These are phyloP conservation scores for Laspeyria flexula DNA, from an alignment of 2,888 invertebrate genomes.

Conservation along the genomic window DNA sequence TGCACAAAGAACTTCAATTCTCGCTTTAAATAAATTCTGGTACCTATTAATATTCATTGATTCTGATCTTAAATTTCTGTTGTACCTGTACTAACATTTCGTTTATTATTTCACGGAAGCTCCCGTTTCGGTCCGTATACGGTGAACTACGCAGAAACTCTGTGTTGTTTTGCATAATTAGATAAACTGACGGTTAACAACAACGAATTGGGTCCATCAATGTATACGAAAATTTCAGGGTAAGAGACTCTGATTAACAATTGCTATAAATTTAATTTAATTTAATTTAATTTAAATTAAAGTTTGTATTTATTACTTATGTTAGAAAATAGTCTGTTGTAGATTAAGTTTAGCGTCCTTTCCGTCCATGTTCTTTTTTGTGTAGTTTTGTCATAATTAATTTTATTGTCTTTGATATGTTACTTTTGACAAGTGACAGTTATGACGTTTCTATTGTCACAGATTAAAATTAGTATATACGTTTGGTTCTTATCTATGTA, in stretches of 20 bases:
- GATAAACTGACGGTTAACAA: conserved; percentile 63
- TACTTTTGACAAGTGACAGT: too few species aligned
- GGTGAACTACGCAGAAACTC: conserved; percentile 67
- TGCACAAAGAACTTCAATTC: conserved; percentile 39
- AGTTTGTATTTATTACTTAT: too few species aligned
- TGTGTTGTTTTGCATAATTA: conserved; percentile 73
- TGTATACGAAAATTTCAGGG: conserved; percentile 43
- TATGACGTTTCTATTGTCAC: too few species aligned
- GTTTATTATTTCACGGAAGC: conserved; percentile 65
- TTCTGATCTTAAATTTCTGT: conserved; percentile 61
- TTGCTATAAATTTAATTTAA: too few species aligned
- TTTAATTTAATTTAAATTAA: too few species aligned
- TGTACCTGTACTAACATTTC: conserved; percentile 45
- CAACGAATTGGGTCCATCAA: conserved; percentile 55
- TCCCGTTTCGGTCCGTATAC: conserved; percentile 45
- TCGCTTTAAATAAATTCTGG: conserved; percentile 57
- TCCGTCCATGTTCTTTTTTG: too few species aligned
- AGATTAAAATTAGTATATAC: too few species aligned
- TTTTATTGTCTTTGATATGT: too few species aligned
- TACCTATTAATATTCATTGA: conserved; percentile 68
- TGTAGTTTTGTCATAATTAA: too few species aligned
- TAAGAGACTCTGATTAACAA: conserved; percentile 17
- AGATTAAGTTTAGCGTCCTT: too few species aligned
- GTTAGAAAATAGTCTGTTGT: too few species aligned
- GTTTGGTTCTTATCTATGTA: too few species aligned